phyloP scores from a whole-genome alignment of 2,113 vertebrate species.

The Nyctibius bracteatus region DNA sequence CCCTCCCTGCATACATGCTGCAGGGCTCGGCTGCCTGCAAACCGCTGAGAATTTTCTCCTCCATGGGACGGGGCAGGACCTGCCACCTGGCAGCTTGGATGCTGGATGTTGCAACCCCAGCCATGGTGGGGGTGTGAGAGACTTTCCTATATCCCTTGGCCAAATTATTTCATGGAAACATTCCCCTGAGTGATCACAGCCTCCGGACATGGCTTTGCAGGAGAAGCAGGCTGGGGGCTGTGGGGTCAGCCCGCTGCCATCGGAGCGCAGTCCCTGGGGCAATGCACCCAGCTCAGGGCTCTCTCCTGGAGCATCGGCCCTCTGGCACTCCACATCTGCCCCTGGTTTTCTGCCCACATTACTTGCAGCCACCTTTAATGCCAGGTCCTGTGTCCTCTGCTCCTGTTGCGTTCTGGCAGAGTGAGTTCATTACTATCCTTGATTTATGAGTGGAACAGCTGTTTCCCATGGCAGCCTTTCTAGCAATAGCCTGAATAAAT shows the following conservation, averaged over 20 bases:
- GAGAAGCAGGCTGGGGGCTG: neutral
- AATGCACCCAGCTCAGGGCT: neutral
- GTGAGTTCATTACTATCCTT: neutral
- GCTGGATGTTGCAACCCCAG: neutral
- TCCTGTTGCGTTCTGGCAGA: neutral
- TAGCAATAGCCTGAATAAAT: neutral
- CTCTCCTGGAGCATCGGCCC: neutral
- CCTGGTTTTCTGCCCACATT: neutral
- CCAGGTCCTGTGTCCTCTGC: neutral
- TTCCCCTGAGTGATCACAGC: rapidly evolving
- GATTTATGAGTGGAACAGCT: neutral
- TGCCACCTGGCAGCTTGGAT: rapidly evolving
- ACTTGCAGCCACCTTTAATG: neutral
- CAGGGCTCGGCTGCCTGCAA: neutral
- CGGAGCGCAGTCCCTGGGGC: rapidly evolving
- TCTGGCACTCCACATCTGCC: neutral
- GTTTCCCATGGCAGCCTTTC: constrained; percentile 22
- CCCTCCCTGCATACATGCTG: neutral
- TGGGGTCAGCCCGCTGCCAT: neutral
- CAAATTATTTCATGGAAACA: neutral
- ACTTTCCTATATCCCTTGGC: rapidly evolving
- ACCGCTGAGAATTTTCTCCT: neutral
- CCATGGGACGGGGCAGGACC: rapidly evolving
- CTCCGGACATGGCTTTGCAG: neutral
- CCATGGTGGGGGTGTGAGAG: rapidly evolving